Evolutionary conservation across 2,888 invertebrate genomes (phyloP), one percentile per base, ranked within the genome.

Genomic region (Adineta ricciae): DNA sequence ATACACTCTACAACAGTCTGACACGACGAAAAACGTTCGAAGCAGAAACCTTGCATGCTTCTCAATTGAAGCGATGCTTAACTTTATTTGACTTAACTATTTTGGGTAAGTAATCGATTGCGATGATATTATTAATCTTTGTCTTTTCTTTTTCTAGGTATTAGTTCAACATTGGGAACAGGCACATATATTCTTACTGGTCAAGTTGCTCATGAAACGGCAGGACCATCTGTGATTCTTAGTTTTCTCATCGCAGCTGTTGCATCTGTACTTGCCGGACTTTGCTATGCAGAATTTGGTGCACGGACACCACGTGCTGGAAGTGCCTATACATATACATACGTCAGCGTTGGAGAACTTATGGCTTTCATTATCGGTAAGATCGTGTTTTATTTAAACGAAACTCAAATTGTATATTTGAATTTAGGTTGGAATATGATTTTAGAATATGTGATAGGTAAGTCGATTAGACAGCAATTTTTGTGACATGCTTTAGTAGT

Each of bases 241-340:
- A 96, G 96, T 56, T 97, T 97, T 89, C 91, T 96, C 32, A 88
- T 90, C 24, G 90, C 90, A 46, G 90, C 89, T 9, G 83, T 89
- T 27, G 90, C 90, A 9, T 90, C 90, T 9, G 87, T 90, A 9
- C 87, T 90, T 32, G 90, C 90, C 87, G 90, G 95, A 27, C 86
- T 90, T 49, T 90, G 90, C 86, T 90, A 90, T 88, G 90, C 90
- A 11, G 90, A 90, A 87, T 90, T 90, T 88, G 90, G 90, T 32
- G 90, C 90, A 5, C 86, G 90, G 27, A 90, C 90, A 27, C 90
- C 90, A 8, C 89, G 88, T 64, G 89, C 90, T 19, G 90, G 96
- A 8, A 96, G 95, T 0, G 96, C 96, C 0, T 96, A 96, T 88
- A 93, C 96, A 14, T 96, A 96, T 92, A 95, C 95, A 89, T 96